These are phyloP conservation scores for Notothenia rossii DNA, from an alignment of 2,113 vertebrate species.

Conservation along the genomic window DNA sequence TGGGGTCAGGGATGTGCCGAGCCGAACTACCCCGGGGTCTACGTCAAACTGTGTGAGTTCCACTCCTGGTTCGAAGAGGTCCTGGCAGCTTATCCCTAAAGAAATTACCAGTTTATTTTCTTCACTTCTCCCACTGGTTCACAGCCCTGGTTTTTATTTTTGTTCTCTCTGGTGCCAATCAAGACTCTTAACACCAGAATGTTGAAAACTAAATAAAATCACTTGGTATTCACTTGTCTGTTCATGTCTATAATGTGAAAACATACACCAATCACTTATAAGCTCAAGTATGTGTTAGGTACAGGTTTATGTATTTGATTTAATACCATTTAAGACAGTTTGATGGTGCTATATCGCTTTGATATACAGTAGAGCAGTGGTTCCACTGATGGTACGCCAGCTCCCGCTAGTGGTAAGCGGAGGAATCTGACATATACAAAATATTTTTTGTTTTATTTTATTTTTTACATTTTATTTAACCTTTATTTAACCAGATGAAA, in stretches of 20 bases:
- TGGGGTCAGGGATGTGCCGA: constrained; percentile 85
- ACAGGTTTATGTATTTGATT: constrained; percentile 24
- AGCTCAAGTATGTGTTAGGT: constrained; percentile 3
- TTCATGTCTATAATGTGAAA: background rate
- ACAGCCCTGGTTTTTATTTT: background rate
- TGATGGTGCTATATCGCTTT: background rate
- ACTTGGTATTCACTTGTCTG: constrained; percentile 13
- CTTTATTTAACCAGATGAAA: no score
- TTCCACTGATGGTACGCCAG: no score
- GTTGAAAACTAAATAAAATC: constrained; percentile 43
- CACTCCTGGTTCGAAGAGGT: constrained; percentile 80
- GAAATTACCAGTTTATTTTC: background rate
- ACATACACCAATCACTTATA: background rate
- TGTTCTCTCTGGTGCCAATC: constrained; percentile 1
- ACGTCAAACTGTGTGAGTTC: constrained; percentile 86
- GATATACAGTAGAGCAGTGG: background rate
- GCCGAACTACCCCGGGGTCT: constrained; percentile 79
- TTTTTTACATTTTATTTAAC: no score
- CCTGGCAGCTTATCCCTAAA: constrained; percentile 72
- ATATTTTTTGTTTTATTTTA: no score
- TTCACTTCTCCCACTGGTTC: background rate
- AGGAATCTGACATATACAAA: no score
- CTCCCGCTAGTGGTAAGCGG: no score
- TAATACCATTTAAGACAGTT: background rate
- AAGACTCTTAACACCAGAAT: constrained; percentile 3